Conservation (phyloP, 2,888 invertebrate genomes). For the Isoperla grammatica region DNA sequence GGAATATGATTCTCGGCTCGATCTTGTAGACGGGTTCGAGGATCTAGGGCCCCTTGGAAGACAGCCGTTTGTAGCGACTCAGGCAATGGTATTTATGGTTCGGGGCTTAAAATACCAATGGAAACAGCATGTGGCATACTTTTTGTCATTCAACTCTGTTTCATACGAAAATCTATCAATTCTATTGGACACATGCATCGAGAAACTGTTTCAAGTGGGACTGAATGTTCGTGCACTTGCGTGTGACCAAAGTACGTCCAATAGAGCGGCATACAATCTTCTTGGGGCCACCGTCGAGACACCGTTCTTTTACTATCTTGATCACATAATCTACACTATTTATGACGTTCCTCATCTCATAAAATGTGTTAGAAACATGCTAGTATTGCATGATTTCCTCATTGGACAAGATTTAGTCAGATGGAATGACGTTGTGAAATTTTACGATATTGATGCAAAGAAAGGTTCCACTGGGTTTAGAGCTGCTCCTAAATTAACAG, state of each 20-base stretch:
- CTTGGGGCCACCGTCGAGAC: too few relatives aligned
- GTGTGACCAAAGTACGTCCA: slow-evolving; percentile 32
- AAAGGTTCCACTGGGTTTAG: slow-evolving; percentile 17
- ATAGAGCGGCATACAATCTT: too few relatives aligned
- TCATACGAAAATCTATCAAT: too few relatives aligned
- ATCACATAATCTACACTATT: slow-evolving; percentile 31
- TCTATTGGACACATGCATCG: too few relatives aligned
- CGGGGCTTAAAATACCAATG: slow-evolving; percentile 31
- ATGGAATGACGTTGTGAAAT: slow-evolving; percentile 30
- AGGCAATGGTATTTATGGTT: slow-evolving; percentile 34
- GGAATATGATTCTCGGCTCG: too few relatives aligned
- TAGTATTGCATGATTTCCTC: slow-evolving; percentile 25
- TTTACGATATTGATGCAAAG: slow-evolving; percentile 27
- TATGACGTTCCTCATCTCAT: slow-evolving; percentile 33
- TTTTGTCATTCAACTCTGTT: too few relatives aligned
- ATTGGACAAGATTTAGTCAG: slow-evolving; percentile 20
- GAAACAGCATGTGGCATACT: slow-evolving; percentile 34
- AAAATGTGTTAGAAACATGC: slow-evolving; percentile 33
- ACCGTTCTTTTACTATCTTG: too few relatives aligned
- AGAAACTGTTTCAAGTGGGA: too few relatives aligned
- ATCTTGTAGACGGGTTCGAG: slow-evolving; percentile 32
- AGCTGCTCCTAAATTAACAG: slow-evolving; percentile 33
- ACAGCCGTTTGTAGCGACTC: slow-evolving; percentile 28
- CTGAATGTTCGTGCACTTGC: slow-evolving; percentile 30
- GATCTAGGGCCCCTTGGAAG: slow-evolving; percentile 32